Percentiles rank a stretch among this genome's conserved stretches.
Evolutionary conservation across 1,140 invertebrate genomes (phyloP).

Genomic region (Reticulitermes speratus): DNA sequence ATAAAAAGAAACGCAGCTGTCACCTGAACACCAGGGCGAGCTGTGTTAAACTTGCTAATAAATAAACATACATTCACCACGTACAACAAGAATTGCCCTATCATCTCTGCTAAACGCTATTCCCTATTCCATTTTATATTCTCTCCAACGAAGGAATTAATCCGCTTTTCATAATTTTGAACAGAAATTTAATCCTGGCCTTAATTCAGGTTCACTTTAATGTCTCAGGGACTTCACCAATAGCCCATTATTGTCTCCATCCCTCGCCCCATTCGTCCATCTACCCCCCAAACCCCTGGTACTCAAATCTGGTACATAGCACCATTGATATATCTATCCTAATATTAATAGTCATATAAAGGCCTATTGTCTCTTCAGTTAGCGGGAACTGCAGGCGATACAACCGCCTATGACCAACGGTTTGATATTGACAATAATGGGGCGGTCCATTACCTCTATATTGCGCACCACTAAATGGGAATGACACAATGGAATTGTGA

Average conservation of each 20-base stretch:
- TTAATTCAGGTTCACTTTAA: conserved; percentile 10
- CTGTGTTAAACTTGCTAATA: background rate
- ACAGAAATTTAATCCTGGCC: conserved; percentile 6
- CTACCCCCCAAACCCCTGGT: background rate
- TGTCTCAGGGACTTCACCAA: background rate
- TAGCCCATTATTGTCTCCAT: background rate
- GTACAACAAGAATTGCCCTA: background rate
- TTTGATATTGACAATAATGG: conserved; percentile 19
- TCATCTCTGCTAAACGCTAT: background rate
- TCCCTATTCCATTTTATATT: background rate
- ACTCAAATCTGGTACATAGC: conserved; percentile 3
- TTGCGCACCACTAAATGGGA: background rate
- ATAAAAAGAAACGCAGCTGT: background rate
- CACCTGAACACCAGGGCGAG: background rate
- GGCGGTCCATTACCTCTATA: conserved; percentile 4
- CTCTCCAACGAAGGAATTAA: background rate
- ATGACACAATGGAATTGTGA: background rate
- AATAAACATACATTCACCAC: background rate
- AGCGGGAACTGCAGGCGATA: background rate
- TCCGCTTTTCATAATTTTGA: conserved; percentile 13
- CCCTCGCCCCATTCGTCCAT: background rate
- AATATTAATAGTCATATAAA: conserved; percentile 10
- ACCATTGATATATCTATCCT: background rate
- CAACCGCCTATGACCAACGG: background rate
- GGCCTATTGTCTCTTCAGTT: conserved; percentile 15